Evolutionary conservation across 2,888 invertebrate species (phyloP).

Genomic region (Octonoba sinensis): DNA sequence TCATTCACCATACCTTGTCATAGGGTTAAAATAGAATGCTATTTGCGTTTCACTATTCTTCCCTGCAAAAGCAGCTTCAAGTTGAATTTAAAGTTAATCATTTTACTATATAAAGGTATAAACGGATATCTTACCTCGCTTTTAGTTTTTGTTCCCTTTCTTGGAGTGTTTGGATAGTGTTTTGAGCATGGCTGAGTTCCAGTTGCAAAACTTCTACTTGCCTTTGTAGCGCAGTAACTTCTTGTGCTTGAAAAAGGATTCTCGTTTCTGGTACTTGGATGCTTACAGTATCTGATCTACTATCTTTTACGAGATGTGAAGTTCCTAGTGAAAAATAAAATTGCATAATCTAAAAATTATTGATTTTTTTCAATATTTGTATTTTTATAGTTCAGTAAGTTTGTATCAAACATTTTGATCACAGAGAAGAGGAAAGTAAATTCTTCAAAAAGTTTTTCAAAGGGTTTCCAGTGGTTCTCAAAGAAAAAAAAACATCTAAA

Average conservation of each 20-base stretch:
- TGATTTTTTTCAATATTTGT: too few species aligned
- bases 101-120: too few species aligned
- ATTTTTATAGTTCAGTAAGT: too few species aligned
- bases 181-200: conserved; percentile 72
- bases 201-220: conserved; percentile 72
- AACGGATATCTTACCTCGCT: conserved; percentile 70
- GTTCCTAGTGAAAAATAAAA: background rate
- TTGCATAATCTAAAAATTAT: too few species aligned
- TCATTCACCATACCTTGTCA: too few species aligned
- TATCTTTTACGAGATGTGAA: background rate
- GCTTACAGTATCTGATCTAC: conserved; percentile 3
- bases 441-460: too few species aligned
- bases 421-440: too few species aligned
- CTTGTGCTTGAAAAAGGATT: background rate
- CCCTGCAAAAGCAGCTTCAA: background rate
- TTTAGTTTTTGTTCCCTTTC: conserved; percentile 72
- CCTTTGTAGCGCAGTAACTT: conserved; percentile 20
- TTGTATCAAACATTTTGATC: too few species aligned
- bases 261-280: conserved; percentile 35
- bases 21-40: too few species aligned
- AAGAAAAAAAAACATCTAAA: too few species aligned
- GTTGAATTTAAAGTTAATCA: background rate
- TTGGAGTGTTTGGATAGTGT: conserved; percentile 71
- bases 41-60: too few species aligned
- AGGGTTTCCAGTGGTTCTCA: too few species aligned